phyloP scores from a whole-genome alignment of 2,797 vertebrate genomes.

The Kryptopterus vitreolus region DNA sequence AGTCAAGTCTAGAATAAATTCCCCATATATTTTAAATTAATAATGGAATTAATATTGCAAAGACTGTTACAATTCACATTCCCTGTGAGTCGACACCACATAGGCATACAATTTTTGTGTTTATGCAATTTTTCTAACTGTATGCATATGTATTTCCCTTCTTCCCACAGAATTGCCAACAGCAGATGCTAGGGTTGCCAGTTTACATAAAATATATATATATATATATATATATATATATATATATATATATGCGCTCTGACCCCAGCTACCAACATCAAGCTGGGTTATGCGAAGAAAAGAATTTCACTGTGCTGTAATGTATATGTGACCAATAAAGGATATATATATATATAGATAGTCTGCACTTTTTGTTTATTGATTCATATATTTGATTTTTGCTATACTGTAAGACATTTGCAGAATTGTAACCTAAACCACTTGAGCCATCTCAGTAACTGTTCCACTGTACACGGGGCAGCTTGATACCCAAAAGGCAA shows the following conservation, averaged over 20 bases:
- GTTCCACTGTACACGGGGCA: background rate
- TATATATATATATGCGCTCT: no score
- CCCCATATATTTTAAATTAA: no score
- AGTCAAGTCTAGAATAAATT: no score
- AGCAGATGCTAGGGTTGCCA: background rate
- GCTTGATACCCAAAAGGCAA: background rate
- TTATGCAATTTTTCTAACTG: background rate
- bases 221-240: no score
- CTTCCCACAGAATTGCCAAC: background rate
- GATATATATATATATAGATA: no score
- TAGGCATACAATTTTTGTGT: background rate
- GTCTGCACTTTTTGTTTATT: background rate
- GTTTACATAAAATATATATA: background rate
- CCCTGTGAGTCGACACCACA: background rate
- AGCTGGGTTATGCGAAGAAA: no score
- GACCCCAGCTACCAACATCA: no score
- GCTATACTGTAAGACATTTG: background rate
- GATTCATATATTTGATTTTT: background rate
- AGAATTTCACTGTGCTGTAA: no score
- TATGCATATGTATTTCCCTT: background rate
- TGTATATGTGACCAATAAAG: no score
- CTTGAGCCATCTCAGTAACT: no score
- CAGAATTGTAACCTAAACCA: background rate
- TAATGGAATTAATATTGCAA: no score
- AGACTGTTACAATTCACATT: no score